Base-by-base conservation (phyloP, 2,797 vertebrate genomes). In the Ctenopoma multispine region DNA sequence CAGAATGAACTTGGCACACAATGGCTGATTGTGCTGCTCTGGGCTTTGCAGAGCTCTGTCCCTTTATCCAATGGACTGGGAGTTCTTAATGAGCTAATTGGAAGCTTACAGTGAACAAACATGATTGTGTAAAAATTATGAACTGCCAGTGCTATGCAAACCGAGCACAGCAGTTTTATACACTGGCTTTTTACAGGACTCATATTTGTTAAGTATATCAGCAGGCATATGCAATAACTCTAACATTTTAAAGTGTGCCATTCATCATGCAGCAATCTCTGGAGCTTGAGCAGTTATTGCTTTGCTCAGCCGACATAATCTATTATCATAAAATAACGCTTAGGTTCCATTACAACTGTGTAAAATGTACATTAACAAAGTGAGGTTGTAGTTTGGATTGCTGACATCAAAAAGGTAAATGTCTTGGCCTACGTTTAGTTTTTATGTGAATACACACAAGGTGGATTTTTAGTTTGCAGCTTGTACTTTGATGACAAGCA, bases 1-100 rank as follows among this genome's bases (percentile, higher is more conserved):
- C 87, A 87, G 76, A 89, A 84, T 85, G 78, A 80, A 63, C 72
- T 38, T 41, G 46, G 72, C 62, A 87, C 62, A 87, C 82, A 81
- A 80, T 82, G 80, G 79, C 53, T 44, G 80, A 87, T 90, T 90
- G 88, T 91, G 51, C 57, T 76, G 66, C 29, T 7, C 75, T 65
- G 34, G 7, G 65, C 65, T 69, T 38, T 44, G 65, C 66, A 40
- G 51, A 48, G 50, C 46, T 75, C 53, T 24, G 61, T 27, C 43
- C 57, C 40, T 74, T 81, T 81, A 54, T 77, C 53, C 21, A 3
- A 27, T 77, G 59, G 73, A 73, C 75, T 75, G 34, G 48, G 64
- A 72, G 70, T 74, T 66, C 69, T 82, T 84, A 87, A 87, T 86
- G 81, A 80, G 82, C 79, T 81, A 74, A 83, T 69, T 72, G 61